A percentile compares a stretch with the other conserved stretches of the same genome.
These are phyloP conservation scores for Hecatera dysodea DNA, from an alignment of 2,888 invertebrate genomes.

Conservation along the genomic window DNA sequence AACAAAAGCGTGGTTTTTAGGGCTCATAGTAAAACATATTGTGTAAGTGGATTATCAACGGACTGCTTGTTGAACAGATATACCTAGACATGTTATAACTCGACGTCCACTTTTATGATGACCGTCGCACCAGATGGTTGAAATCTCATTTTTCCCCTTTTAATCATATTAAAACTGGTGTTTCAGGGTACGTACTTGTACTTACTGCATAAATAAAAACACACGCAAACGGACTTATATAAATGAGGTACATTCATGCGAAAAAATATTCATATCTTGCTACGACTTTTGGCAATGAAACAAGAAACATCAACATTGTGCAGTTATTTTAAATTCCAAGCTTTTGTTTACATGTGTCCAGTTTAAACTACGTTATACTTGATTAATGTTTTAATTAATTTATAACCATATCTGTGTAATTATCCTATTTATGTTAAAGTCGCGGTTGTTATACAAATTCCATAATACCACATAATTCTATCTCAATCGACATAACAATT, in stretches of 20 bases:
- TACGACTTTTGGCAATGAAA: conserved; percentile 17
- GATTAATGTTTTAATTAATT: no score
- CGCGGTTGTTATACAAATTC: not conserved
- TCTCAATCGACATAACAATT: conserved; percentile 33
- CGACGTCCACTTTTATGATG: not conserved
- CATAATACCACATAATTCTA: not conserved
- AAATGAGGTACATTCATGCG: not conserved
- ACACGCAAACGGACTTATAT: no score
- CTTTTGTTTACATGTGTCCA: not conserved
- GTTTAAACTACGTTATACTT: no score
- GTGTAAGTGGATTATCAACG: not conserved
- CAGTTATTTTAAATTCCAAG: not conserved
- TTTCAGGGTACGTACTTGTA: not conserved
- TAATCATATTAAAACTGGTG: not conserved
- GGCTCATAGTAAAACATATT: not conserved
- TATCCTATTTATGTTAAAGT: not conserved
- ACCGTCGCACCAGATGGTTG: conserved; percentile 5
- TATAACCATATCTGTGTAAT: not conserved
- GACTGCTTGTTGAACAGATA: not conserved
- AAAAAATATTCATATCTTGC: not conserved
- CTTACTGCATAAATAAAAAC: not conserved
- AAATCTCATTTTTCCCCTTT: not conserved
- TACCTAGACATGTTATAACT: not conserved
- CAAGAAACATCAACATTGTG: not conserved
- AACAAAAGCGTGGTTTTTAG: not conserved